Evolutionary conservation across 2,113 vertebrate species (phyloP), one percentile per base, ranked within the genome.

Genomic region (Channa maculata): DNA sequence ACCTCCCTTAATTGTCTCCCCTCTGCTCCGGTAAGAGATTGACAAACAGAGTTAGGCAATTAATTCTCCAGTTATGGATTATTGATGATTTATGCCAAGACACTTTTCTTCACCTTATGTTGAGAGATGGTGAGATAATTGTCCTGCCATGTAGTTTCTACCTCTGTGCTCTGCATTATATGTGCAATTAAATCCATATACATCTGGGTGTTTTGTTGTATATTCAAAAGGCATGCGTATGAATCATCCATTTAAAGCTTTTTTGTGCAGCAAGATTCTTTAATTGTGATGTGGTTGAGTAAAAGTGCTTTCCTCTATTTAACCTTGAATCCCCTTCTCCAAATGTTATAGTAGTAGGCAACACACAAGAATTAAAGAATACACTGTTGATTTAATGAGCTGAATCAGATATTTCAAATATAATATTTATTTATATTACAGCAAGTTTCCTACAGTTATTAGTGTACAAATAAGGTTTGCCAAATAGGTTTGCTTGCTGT

Each of bases 51-150:
- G 77, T 71, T 58, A 69, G 87, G 38, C 75, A 75, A 64, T 78
- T 89, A 72, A 76, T 83, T 88, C 72, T 81, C 65, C 65, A 24
- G 70, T 55, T 58, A 71, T 79, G 77, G 64, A 61, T 64, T 75
- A 70, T 92, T 71, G 91, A 89, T 89, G 89, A 92, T 93, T 89
- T 60, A 92, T 82, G 52, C 41, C 34, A 44, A 79, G 86, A 86
- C 67, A 65, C 82, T 74, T 71, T 79, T 61, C 54, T 51, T 65
- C 60, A 60, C 70, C 24, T 78, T 82, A 85, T 71, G 83, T 55
- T 24, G 24, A 24, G 24, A 78, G 86, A 89, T 71, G 83, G 59
- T 24, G 24, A 24, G 24, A 78, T 87, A 89, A 88, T 88, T 74
- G 79, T 86, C 80, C 75, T 79, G 38, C 75, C 66, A 80, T 24